Percentiles rank a stretch among this genome's conserved stretches.
phyloP scores from a whole-genome alignment of 2,113 vertebrate species.

The Oncorhynchus kisutch region DNA sequence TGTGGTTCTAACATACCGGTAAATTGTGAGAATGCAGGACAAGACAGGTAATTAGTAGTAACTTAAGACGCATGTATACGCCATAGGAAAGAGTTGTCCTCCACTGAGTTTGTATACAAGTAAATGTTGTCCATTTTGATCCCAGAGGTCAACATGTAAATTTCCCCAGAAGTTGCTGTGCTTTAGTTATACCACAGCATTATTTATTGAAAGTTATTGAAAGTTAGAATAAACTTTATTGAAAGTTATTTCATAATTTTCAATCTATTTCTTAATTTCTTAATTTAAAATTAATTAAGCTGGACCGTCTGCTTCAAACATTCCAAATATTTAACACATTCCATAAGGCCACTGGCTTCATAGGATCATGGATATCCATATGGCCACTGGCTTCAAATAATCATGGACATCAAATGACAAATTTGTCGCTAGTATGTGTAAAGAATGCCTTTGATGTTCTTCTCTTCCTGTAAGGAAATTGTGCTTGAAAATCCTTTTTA shows the following conservation, averaged over 20 bases:
- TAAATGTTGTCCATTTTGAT: no score
- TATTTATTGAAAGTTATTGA: background rate
- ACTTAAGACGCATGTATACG: no score
- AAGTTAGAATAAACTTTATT: background rate
- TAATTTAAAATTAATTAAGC: background rate
- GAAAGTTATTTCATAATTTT: background rate
- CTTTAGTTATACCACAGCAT: background rate
- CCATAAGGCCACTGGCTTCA: constrained; percentile 42
- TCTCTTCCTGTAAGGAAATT: background rate
- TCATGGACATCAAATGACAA: constrained; percentile 22
- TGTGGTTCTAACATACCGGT: no score
- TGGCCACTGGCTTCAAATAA: constrained; percentile 17
- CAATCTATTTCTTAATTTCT: background rate
- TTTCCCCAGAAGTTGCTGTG: no score
- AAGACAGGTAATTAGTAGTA: background rate
- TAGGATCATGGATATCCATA: constrained; percentile 13
- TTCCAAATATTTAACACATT: constrained; percentile 76
- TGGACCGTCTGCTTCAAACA: constrained; percentile 62
- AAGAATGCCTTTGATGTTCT: background rate
- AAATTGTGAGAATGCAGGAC: background rate
- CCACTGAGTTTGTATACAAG: no score
- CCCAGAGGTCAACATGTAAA: no score
- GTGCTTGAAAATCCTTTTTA: background rate
- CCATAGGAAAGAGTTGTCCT: no score
- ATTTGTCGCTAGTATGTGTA: constrained; percentile 24